Evolutionary conservation across 2,888 invertebrate species (phyloP).

Genomic region (Amaurobius ferox): DNA sequence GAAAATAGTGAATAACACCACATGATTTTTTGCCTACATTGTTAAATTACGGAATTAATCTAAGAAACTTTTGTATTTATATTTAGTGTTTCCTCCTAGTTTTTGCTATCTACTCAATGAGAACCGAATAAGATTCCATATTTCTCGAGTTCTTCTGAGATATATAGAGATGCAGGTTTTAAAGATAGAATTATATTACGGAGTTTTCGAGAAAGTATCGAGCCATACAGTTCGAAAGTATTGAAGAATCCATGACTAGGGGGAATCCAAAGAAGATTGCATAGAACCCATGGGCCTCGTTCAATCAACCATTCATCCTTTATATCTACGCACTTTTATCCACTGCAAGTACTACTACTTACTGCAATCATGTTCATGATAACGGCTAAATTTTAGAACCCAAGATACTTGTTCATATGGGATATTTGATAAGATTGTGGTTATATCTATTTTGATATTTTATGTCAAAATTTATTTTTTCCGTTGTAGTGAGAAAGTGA

Average conservation of each 20-base stretch:
- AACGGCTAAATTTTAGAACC: not conserved
- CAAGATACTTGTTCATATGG: not conserved
- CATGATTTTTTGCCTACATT: too few species aligned
- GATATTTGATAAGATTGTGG: not conserved
- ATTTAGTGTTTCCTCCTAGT: too few species aligned
- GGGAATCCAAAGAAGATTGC: conserved; percentile 67
- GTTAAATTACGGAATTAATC: too few species aligned
- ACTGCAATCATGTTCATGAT: not conserved
- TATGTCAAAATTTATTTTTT: not conserved
- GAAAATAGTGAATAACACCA: too few species aligned
- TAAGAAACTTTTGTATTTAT: too few species aligned
- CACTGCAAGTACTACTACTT: not conserved
- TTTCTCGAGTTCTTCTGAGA: too few species aligned
- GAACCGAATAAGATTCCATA: too few species aligned
- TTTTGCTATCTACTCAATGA: too few species aligned
- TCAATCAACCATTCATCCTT: conserved; percentile 52
- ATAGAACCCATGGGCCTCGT: conserved; percentile 62
- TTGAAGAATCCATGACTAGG: conserved; percentile 35
- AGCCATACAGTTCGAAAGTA: conserved; percentile 53
- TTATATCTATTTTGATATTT: not conserved
- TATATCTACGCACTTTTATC: not conserved
- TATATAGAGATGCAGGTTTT: too few species aligned
- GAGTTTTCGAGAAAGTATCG: conserved; percentile 15
- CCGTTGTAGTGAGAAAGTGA: not conserved
- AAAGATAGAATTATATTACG: too few species aligned